A percentile compares a stretch with the other conserved stretches of the same genome.
Conservation (phyloP, 2,797 vertebrate species). For the Scomberomorus guttatus region DNA sequence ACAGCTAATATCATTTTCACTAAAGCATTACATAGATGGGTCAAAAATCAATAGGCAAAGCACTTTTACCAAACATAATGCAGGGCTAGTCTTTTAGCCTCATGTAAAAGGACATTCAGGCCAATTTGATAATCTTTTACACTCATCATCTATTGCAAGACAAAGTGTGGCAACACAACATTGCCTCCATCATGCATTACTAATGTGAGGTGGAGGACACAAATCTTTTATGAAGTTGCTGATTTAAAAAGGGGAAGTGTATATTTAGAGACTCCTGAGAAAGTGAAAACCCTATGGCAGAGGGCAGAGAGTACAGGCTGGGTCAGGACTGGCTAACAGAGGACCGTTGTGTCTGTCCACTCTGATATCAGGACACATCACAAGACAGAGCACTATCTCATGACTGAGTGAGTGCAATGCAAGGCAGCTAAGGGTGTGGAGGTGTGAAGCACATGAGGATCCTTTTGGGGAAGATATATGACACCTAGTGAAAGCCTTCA, state of each 20-base stretch:
- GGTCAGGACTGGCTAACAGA: slow-evolving; percentile 51
- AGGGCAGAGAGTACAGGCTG: not conserved
- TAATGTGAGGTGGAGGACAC: not conserved
- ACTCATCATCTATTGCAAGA: slow-evolving; percentile 3
- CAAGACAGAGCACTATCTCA: slow-evolving; percentile 65
- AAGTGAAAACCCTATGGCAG: not conserved
- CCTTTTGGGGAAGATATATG: slow-evolving; percentile 15
- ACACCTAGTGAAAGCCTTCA: not conserved
- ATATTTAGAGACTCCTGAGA: not conserved
- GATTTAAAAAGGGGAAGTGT: slow-evolving; percentile 4
- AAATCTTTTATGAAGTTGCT: not conserved
- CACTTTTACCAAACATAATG: slow-evolving; percentile 13
- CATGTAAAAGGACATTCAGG: slow-evolving; percentile 13
- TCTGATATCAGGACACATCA: slow-evolving; percentile 70
- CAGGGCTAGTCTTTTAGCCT: not conserved
- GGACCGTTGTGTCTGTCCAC: slow-evolving; percentile 58
- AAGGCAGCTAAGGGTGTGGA: slow-evolving; percentile 47
- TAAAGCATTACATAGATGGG: slow-evolving; percentile 15
- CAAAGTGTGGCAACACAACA: not conserved
- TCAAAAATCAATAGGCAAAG: slow-evolving; percentile 43
- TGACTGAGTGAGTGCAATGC: slow-evolving; percentile 56
- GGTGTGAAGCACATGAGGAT: slow-evolving; percentile 39
- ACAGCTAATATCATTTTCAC: slow-evolving; percentile 30
- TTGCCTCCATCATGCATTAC: not conserved
- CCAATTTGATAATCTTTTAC: slow-evolving; percentile 5